A percentile compares a stretch with the other conserved stretches of the same genome.
phyloP scores from a whole-genome alignment of 2,113 vertebrate genomes.

The Ursus arctos region DNA sequence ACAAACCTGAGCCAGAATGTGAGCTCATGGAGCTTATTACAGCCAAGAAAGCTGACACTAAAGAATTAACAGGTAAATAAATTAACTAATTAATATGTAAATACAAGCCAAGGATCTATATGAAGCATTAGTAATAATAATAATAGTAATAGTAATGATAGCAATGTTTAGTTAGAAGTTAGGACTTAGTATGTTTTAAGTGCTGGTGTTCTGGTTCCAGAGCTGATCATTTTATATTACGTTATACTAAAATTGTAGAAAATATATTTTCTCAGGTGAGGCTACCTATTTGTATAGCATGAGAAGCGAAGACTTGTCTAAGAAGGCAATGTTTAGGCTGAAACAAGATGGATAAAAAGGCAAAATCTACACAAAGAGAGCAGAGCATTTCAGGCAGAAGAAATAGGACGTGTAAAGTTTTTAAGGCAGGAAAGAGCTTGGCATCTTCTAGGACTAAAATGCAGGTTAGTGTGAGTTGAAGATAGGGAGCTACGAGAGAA shows the following conservation, averaged over 20 bases:
- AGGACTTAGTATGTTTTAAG: neutral
- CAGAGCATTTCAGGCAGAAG: neutral
- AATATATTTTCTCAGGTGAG: neutral
- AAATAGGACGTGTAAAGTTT: neutral
- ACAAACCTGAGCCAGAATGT: neutral
- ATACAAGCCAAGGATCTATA: neutral
- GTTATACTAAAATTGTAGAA: neutral
- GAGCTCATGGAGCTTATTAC: neutral
- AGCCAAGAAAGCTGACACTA: neutral
- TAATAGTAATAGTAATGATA: neutral
- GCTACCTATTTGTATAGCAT: neutral
- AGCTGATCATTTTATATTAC: slow-evolving; percentile 24
- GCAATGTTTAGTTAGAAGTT: neutral
- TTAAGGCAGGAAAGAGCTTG: neutral
- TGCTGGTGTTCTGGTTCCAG: neutral
- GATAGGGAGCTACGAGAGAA: neutral
- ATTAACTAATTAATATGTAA: neutral
- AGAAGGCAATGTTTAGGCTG: neutral
- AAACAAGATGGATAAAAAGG: neutral
- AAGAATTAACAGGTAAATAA: neutral
- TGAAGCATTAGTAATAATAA: neutral
- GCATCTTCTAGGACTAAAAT: neutral
- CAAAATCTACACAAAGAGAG: neutral
- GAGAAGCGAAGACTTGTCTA: neutral
- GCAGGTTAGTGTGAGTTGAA: neutral